Percentiles rank a stretch among this genome's conserved stretches.
phyloP scores from a whole-genome alignment of 2,113 vertebrate species.

The Gnathonemus echidnorhynchus region DNA sequence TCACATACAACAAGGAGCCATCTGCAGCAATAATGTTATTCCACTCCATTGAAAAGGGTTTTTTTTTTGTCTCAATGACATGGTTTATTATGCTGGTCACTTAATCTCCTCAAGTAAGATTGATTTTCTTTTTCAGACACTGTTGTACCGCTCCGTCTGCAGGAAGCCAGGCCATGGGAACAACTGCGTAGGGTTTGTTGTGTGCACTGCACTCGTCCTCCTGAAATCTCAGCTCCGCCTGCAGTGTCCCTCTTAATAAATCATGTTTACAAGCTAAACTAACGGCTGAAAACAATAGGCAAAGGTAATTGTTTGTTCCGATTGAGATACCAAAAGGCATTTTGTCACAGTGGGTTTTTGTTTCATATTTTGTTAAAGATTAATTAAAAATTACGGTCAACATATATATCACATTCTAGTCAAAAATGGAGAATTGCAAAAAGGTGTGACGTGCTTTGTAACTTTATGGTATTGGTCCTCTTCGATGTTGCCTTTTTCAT shows the following conservation, averaged over 20 bases:
- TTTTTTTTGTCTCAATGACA: constrained; percentile 49
- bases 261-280: background rate
- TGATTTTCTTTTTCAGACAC: constrained; percentile 56
- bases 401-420: background rate
- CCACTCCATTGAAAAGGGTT: constrained; percentile 40
- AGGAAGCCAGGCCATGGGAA: constrained; percentile 52
- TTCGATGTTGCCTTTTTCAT: background rate
- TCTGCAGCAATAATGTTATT: constrained; percentile 47
- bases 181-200: constrained; percentile 31
- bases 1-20: constrained; percentile 45
- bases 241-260: background rate
- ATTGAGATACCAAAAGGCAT: background rate
- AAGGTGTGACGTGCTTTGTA: background rate
- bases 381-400: background rate
- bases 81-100: constrained; percentile 59
- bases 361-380: background rate
- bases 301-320: background rate
- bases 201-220: background rate
- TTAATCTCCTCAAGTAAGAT: constrained; percentile 63
- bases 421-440: background rate
- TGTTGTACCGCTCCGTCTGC: constrained; percentile 45
- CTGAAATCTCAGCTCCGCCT: background rate
- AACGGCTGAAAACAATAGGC: background rate
- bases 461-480: background rate
- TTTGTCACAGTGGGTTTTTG: background rate